These are phyloP conservation scores for Corvus hawaiiensis DNA, from an alignment of 2,113 vertebrate genomes.

Conservation along the genomic window DNA sequence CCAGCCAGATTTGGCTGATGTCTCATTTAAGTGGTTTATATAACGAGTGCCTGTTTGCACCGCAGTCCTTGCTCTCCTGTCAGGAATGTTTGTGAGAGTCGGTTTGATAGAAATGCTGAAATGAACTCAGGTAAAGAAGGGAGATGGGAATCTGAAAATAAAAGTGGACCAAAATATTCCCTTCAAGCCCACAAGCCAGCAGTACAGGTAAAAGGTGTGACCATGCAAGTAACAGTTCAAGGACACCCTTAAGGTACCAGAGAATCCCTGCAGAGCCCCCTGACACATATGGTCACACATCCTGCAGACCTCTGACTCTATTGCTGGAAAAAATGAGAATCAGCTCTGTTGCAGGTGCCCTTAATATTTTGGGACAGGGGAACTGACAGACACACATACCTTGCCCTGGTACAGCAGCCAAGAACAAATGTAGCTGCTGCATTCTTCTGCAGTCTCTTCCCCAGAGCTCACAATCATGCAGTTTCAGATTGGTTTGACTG, in stretches of 20 bases:
- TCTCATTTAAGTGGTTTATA: conserved; percentile 23
- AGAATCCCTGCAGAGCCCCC: not conserved
- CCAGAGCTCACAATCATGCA: not conserved
- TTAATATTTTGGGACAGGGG: not conserved
- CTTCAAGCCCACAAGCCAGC: not conserved
- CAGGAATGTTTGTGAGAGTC: not conserved
- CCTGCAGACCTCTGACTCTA: not conserved
- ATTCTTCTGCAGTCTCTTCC: not conserved
- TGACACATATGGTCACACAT: not conserved
- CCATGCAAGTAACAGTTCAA: not conserved
- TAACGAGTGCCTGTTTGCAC: not conserved
- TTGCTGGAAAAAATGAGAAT: not conserved
- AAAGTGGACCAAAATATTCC: not conserved
- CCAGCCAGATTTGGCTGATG: not conserved
- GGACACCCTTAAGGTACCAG: not conserved
- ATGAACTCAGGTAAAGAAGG: not conserved
- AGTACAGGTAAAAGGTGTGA: not conserved
- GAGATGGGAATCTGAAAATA: not conserved
- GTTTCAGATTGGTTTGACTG: not conserved
- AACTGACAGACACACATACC: not conserved
- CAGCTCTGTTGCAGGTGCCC: not conserved
- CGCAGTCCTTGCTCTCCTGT: not conserved
- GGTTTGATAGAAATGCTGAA: not conserved
- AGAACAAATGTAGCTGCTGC: not conserved
- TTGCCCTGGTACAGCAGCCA: not conserved